Evolutionary conservation across 2,888 invertebrate genomes (phyloP).

Genomic region (Leptinotarsa peninsularis): DNA sequence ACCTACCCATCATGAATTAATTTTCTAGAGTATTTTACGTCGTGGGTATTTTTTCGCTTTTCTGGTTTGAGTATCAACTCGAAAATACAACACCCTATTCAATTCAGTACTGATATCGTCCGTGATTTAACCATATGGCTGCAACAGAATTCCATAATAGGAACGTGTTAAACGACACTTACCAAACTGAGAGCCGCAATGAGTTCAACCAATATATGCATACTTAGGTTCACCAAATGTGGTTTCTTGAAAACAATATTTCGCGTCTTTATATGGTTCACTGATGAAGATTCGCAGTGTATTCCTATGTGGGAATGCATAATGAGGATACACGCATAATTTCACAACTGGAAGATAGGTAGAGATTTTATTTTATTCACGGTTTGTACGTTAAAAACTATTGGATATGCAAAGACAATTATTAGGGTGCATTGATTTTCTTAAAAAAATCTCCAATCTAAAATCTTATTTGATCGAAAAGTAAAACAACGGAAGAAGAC

Average conservation of each 20-base stretch:
- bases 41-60: too few relatives aligned
- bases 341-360: too few relatives aligned
- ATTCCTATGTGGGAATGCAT: neutral
- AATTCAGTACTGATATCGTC: neutral
- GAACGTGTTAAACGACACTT: conserved; percentile 4
- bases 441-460: too few relatives aligned
- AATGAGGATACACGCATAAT: neutral
- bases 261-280: neutral
- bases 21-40: too few relatives aligned
- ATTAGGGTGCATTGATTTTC: too few relatives aligned
- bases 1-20: too few relatives aligned
- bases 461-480: too few relatives aligned
- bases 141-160: neutral
- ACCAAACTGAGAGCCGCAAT: neutral
- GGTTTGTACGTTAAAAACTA: too few relatives aligned
- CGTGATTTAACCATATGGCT: neutral
- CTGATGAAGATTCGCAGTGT: neutral
- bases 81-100: neutral
- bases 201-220: neutral
- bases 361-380: too few relatives aligned
- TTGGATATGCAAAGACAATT: too few relatives aligned
- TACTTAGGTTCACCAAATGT: conserved; percentile 4
- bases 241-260: neutral
- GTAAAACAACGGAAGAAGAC: too few relatives aligned
- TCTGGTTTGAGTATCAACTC: too few relatives aligned